phyloP scores from a whole-genome alignment of 2,797 vertebrate species.

The Smutsia temminckii region DNA sequence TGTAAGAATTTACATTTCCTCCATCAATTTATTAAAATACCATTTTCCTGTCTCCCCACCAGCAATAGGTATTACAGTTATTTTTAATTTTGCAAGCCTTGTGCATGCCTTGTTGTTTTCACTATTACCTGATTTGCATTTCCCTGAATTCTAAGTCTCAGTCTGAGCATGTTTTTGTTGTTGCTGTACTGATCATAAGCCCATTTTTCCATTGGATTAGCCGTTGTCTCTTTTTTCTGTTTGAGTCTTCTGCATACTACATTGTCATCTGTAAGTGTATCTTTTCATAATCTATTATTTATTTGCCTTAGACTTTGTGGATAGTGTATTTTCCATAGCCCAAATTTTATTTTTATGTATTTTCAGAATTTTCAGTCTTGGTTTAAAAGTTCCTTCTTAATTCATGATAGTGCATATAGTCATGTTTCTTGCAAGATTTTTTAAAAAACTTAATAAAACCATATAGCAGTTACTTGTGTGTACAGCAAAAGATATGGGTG shows the following conservation, averaged over 20 bases:
- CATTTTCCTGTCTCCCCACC: not conserved
- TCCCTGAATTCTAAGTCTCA: not conserved
- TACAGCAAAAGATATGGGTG: not conserved
- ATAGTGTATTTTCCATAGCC: not conserved
- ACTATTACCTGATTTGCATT: conserved; percentile 20
- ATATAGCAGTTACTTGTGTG: not conserved
- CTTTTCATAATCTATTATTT: conserved; percentile 8
- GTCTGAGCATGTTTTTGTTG: not conserved
- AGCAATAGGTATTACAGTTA: not conserved
- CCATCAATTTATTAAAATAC: not conserved
- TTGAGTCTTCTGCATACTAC: not conserved
- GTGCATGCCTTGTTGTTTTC: not conserved
- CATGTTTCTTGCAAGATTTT: not conserved
- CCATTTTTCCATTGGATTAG: not conserved
- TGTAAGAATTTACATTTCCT: not conserved
- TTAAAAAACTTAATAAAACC: not conserved
- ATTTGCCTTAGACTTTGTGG: not conserved
- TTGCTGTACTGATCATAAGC: not conserved
- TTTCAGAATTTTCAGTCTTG: conserved; percentile 22
- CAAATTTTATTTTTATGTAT: not conserved
- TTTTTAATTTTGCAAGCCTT: conserved; percentile 12
- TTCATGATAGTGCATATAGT: not conserved
- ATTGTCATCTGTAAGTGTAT: not conserved
- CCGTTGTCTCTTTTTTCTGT: not conserved
- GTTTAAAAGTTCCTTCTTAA: not conserved